Conservation (phyloP, 2,797 vertebrate genomes). For the Halcyon badia region DNA sequence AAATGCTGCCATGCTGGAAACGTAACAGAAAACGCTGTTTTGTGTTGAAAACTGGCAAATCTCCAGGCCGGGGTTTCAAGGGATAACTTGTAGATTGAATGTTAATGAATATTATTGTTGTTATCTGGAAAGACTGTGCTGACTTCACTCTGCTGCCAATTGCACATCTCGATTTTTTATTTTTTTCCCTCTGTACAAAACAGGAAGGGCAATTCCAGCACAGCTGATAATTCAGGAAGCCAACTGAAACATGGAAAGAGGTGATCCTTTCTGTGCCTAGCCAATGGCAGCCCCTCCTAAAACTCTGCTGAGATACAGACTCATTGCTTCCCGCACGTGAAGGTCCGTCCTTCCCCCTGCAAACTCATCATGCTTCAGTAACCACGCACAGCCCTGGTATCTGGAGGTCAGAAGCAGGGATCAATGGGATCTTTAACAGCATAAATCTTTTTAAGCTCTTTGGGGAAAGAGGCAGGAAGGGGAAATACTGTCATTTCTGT, state of each 20-base stretch:
- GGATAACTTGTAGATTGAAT: conserved; percentile 54
- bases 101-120: conserved; percentile 39
- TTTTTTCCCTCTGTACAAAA: background rate
- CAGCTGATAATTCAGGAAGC: background rate
- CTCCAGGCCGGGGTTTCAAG: conserved; percentile 40
- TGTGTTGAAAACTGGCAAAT: background rate
- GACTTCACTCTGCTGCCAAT: background rate
- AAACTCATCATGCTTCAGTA: background rate
- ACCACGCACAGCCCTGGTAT: background rate
- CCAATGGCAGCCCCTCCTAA: background rate
- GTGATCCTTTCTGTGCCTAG: background rate
- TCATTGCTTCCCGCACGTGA: too few species aligned
- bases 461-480: background rate
- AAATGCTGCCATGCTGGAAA: background rate
- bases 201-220: background rate
- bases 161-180: background rate
- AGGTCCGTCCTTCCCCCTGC: background rate
- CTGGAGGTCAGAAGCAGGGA: background rate
- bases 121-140: background rate
- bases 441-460: background rate
- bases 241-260: background rate
- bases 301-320: background rate
- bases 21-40: background rate
- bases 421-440: background rate
- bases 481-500: background rate